Conservation (phyloP, 2,797 vertebrate species). For the Ambastaia sidthimunki region DNA sequence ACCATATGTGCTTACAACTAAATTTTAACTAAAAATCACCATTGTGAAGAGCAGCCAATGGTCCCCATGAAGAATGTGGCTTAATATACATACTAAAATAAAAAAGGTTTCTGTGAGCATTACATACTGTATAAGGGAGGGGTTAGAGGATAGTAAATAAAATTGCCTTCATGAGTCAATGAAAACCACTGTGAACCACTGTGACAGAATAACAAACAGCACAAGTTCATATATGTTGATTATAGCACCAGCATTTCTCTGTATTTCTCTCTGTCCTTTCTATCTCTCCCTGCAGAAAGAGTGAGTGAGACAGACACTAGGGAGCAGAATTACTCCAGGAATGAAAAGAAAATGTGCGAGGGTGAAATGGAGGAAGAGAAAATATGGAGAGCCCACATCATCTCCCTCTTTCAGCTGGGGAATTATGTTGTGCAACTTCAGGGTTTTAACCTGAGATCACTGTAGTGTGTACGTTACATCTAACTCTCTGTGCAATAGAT, state of each 20-base stretch:
- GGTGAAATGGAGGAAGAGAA: not conserved
- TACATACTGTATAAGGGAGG: not conserved
- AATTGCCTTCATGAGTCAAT: not conserved
- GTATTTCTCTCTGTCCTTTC: not conserved
- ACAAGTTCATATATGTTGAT: not conserved
- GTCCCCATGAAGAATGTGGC: not conserved
- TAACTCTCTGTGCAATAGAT: not conserved
- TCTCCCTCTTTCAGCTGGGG: not conserved
- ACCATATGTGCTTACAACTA: not conserved
- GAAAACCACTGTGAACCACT: not conserved
- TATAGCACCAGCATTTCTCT: not conserved
- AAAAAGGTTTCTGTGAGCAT: not conserved
- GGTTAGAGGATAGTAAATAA: not conserved
- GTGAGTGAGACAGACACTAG: conserved; percentile 82
- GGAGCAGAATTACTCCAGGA: conserved; percentile 91
- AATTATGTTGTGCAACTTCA: not conserved
- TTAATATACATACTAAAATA: not conserved
- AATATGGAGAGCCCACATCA: not conserved
- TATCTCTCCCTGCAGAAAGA: conserved; percentile 21
- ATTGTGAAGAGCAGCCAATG: not conserved
- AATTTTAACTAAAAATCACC: not conserved
- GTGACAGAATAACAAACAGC: not conserved
- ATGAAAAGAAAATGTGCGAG: conserved; percentile 68
- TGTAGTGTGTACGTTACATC: not conserved
- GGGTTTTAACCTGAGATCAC: not conserved